These are phyloP conservation scores for Maconellicoccus hirsutus DNA, from an alignment of 1,140 invertebrate genomes.

Conservation along the genomic window DNA sequence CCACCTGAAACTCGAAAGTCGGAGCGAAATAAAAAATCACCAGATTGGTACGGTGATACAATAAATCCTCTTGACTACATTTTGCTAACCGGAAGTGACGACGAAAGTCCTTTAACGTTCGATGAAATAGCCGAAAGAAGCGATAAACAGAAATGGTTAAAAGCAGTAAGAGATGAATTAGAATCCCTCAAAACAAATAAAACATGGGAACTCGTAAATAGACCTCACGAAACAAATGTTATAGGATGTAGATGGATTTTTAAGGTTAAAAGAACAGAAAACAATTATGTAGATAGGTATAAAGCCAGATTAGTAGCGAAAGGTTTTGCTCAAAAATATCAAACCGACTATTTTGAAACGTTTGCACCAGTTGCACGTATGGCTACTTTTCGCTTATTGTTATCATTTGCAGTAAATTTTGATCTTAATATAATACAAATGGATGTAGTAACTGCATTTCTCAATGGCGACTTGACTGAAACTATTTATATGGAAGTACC, in stretches of 20 bases:
- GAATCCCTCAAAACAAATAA: slow-evolving; percentile 23
- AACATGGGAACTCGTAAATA: slow-evolving; percentile 23
- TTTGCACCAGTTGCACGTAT: slow-evolving; percentile 34
- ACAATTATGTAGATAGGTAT: slow-evolving; percentile 27
- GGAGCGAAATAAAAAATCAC: no score
- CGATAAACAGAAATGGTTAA: slow-evolving; percentile 25
- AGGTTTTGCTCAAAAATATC: slow-evolving; percentile 27
- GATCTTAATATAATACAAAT: slow-evolving; percentile 32
- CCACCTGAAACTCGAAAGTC: no score
- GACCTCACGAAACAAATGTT: slow-evolving; percentile 17
- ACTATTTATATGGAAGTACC: slow-evolving; percentile 22
- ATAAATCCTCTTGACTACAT: no score
- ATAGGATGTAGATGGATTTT: slow-evolving; percentile 30
- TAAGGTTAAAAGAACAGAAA: slow-evolving; percentile 15
- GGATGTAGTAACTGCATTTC: slow-evolving; percentile 37
- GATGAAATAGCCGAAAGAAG: slow-evolving; percentile 25
- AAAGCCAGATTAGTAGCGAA: slow-evolving; percentile 30
- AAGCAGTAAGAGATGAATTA: slow-evolving; percentile 28
- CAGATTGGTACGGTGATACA: no score
- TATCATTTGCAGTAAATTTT: slow-evolving; percentile 34
- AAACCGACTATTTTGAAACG: slow-evolving; percentile 35
- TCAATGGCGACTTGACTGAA: slow-evolving; percentile 32
- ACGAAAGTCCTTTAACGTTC: background rate
- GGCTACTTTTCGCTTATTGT: slow-evolving; percentile 34
- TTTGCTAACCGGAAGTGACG: background rate